Evolutionary conservation across 1,140 invertebrate species (phyloP).

Genomic region (Cotesia chilonis): DNA sequence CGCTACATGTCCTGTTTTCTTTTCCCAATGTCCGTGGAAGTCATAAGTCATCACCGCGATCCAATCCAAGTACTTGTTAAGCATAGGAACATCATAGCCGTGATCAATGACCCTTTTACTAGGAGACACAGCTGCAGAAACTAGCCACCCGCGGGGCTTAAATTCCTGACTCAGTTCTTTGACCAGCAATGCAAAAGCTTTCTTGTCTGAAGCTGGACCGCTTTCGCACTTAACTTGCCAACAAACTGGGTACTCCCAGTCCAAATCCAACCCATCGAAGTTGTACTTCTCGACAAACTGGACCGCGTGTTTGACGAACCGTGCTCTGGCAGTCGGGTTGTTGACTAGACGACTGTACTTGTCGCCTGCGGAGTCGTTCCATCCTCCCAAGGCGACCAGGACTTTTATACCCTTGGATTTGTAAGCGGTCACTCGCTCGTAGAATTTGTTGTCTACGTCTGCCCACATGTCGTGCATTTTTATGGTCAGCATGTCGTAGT

Average conservation of each 20-base stretch:
- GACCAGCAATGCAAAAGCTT: slow-evolving; percentile 65
- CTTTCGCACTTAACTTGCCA: slow-evolving; percentile 73
- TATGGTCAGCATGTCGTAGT: slow-evolving; percentile 67
- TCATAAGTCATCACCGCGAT: slow-evolving; percentile 89
- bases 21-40: slow-evolving; percentile 87
- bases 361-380: slow-evolving; percentile 73
- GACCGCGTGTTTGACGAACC: slow-evolving; percentile 76
- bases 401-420: slow-evolving; percentile 69
- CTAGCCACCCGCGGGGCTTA: slow-evolving; percentile 62
- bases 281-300: slow-evolving; percentile 78
- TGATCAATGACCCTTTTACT: slow-evolving; percentile 66
- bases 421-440: slow-evolving; percentile 70
- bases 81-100: slow-evolving; percentile 78
- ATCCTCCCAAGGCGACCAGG: slow-evolving; percentile 47
- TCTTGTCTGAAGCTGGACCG: slow-evolving; percentile 69
- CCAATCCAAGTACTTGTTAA: slow-evolving; percentile 82
- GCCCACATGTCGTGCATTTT: slow-evolving; percentile 73
- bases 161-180: slow-evolving; percentile 69
- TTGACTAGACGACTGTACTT: slow-evolving; percentile 84
- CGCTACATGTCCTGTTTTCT: slow-evolving; percentile 81
- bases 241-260: slow-evolving; percentile 76
- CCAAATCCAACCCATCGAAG: slow-evolving; percentile 83
- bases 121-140: slow-evolving; percentile 70
- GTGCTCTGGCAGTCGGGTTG: slow-evolving; percentile 71
- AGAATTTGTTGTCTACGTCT: slow-evolving; percentile 76